A percentile compares a stretch with the other conserved stretches of the same genome.
phyloP scores from a whole-genome alignment of 2,113 vertebrate species.

The Polyodon spathula region DNA sequence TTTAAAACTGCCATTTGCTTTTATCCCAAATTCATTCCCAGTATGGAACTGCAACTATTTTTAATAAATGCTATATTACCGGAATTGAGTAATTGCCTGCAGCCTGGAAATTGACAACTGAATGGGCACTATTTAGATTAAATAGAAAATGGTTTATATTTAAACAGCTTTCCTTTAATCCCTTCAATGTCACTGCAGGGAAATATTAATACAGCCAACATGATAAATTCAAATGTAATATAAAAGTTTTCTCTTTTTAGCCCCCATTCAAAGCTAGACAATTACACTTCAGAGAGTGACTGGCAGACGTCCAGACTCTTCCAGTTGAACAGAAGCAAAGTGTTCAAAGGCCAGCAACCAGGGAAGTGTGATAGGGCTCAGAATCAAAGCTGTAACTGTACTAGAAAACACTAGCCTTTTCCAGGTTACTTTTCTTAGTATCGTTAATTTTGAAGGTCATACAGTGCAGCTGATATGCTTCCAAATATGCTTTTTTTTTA shows the following conservation, averaged over 20 bases:
- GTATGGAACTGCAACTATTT: no score
- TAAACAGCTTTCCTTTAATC: neutral
- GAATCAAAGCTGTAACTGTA: conserved; percentile 12
- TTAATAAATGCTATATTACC: no score
- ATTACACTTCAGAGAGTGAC: neutral
- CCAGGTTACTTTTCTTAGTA: neutral
- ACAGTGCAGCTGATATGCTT: neutral
- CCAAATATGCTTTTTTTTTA: neutral
- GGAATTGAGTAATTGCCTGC: no score
- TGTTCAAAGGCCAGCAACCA: neutral
- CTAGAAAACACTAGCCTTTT: conserved; percentile 2
- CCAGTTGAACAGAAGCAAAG: neutral
- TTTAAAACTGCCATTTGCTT: no score
- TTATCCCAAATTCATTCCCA: no score
- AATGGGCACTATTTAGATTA: no score
- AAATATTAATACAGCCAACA: neutral
- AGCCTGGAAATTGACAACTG: no score
- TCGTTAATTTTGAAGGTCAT: conserved; percentile 3
- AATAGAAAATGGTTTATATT: no score
- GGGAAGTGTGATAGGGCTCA: neutral
- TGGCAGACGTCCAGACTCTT: conserved; percentile 2
- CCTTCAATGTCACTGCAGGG: neutral
- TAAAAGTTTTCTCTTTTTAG: neutral
- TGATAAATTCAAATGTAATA: neutral
- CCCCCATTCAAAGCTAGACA: neutral